Percentiles rank a stretch among this genome's conserved stretches.
Evolutionary conservation across 2,797 vertebrate genomes (phyloP).

Genomic region (Peromyscus nudipes): DNA sequence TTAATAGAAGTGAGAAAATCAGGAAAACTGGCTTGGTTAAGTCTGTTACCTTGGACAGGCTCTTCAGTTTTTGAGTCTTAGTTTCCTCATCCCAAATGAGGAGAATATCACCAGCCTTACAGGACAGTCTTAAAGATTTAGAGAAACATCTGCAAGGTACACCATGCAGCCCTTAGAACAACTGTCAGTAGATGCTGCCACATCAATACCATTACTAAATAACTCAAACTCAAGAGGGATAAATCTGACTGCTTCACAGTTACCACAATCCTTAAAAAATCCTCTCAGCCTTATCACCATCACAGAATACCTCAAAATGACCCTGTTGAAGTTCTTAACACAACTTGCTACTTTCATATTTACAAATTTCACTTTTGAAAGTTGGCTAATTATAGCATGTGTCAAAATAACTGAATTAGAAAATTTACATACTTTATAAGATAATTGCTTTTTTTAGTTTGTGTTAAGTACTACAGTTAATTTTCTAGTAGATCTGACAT

Average conservation of each 20-base stretch:
- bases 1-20: constrained; percentile 28
- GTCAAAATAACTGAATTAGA: background rate
- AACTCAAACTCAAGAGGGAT: constrained; percentile 30
- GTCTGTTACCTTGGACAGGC: background rate
- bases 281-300: background rate
- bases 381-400: background rate
- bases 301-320: background rate
- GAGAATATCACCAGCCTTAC: constrained; percentile 3
- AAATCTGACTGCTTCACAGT: constrained; percentile 12
- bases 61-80: constrained; percentile 45
- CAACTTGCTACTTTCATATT: constrained; percentile 30
- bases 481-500: background rate
- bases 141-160: constrained; percentile 37
- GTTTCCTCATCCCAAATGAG: constrained; percentile 52
- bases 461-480: background rate
- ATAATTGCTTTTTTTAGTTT: constrained; percentile 59
- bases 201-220: constrained; percentile 7
- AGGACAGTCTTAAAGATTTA: background rate
- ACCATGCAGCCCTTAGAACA: background rate
- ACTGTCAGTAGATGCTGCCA: constrained; percentile 48
- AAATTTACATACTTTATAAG: constrained; percentile 20
- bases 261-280: background rate
- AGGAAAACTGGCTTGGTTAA: background rate
- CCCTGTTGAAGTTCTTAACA: background rate
- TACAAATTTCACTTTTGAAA: constrained; percentile 55